Evolutionary conservation across 2,888 invertebrate species (phyloP).

Genomic region (Eristalinus sepulchralis): DNA sequence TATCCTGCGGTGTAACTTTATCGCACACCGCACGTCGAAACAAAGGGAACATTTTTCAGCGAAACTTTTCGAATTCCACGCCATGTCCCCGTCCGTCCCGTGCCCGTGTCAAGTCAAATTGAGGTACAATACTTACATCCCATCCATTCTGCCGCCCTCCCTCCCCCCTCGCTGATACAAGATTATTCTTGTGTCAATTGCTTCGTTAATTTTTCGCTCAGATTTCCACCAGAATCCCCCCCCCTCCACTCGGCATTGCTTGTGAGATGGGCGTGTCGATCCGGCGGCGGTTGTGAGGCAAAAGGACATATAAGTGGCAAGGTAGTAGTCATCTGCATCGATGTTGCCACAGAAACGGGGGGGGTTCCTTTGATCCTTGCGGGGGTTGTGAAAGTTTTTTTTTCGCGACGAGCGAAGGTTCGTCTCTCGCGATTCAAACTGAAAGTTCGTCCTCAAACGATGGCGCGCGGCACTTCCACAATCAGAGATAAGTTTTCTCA

Average conservation of each 20-base stretch:
- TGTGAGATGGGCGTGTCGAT: no score
- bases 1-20: slow-evolving; percentile 68
- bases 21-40: slow-evolving; percentile 61
- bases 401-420: not conserved
- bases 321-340: not conserved
- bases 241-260: not conserved
- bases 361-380: slow-evolving; percentile 52
- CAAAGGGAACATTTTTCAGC: slow-evolving; percentile 5
- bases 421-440: slow-evolving; percentile 42
- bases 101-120: slow-evolving; percentile 8
- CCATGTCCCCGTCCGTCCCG: not conserved
- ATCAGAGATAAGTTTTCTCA: slow-evolving; percentile 52
- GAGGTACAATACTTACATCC: slow-evolving; percentile 55
- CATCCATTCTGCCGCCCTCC: not conserved
- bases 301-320: slow-evolving; percentile 16
- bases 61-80: slow-evolving; percentile 43
- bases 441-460: slow-evolving; percentile 49
- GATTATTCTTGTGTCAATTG: slow-evolving; percentile 60
- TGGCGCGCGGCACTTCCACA: slow-evolving; percentile 4
- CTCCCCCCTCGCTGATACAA: slow-evolving; percentile 18
- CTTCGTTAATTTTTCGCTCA: slow-evolving; percentile 65
- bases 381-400: slow-evolving; percentile 38
- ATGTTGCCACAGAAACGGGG: slow-evolving; percentile 49
- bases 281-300: not conserved
- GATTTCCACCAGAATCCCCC: slow-evolving; percentile 29